Evolutionary conservation across 2,113 vertebrate genomes (phyloP), one percentile per base, ranked within the genome.

Genomic region (Ancistrus triradiatus): DNA sequence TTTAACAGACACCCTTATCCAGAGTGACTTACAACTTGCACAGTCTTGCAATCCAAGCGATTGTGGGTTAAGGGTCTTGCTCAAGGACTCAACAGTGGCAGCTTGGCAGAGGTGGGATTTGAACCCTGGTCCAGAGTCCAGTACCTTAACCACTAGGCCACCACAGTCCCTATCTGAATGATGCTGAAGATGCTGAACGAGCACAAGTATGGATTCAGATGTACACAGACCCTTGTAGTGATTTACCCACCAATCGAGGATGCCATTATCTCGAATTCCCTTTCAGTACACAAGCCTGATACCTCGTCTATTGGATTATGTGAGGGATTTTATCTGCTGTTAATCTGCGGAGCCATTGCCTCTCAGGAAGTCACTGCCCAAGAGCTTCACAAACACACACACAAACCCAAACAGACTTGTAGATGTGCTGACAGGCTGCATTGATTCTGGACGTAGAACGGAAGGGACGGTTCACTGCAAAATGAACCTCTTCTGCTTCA

Each of bases 401-500:
- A 35, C 33, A 37, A 6, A 21, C 27, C 14, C 42, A 47, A 15
- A 59, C 42, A n/a, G 11, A n/a, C 11, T n/a, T 5, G 9, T 8
- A 42, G 4, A 27, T 28, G 47, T 28, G 10, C 17, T 0, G 9
- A 10, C 35, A 4, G 9, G 35, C 35, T 7, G 35, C 14, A 11
- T 37, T 37, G 14, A 37, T n/a, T n/a, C 35, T 51, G 49, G 53
- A 57, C 24, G 43, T n/a, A 68, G 64, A 72, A 66, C 43, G 50
- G 42, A 40, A 27, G 31, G 42, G 8, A 14, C 48, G 35, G 58
- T 55, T 48, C 47, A 10, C 65, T 7, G 72, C 13, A 69, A 74
- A 74, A 96, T 97, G 94, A 97, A 95, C 79, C 89, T 97, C 66
- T 95, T 97, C 86, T 97, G 94, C 84, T 93, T 97, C 84, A 92